Base-by-base conservation (phyloP, 2,113 vertebrate species). In the Pterocles gutturalis region DNA sequence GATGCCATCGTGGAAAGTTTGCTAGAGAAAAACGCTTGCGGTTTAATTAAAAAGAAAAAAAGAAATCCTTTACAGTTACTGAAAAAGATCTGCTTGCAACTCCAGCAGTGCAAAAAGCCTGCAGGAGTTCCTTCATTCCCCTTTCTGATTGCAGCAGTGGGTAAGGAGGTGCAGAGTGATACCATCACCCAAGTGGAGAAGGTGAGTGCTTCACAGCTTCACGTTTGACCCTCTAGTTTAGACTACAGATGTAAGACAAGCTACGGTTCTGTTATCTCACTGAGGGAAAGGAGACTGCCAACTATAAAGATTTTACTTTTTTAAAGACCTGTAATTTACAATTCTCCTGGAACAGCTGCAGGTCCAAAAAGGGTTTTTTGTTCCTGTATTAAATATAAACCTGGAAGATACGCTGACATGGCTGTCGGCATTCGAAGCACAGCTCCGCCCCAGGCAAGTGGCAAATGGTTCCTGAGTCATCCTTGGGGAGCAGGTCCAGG, bases 41-140 rank as follows among this genome's bases (percentile, higher is more conserved):
- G 82, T 97, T 98, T 98, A 98, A 98, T 98, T 98, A 97, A 97
- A 98, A 97, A 92, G 89, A 18, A 96, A 96, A 96, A 70, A 96
- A 97, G 96, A 97, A 71, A 85, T 85, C 83, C 78, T 96, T 95
- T 96, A 96, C 93, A 95, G 93, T 96, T 97, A 93, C 81, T 93
- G 97, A 34, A 94, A 92, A 92, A 97, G 95, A 96, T 96, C 93
- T 97, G 94, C 95, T 97, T 97, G 92, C 70, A 97, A 95, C 93
- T 97, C 82, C 73, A 69, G 55, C 36, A 93, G 78, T 45, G 82
- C 84, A 91, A 96, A 90, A 95, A 92, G 60, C 78, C 61, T 12
- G 34, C 29, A 96, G 87, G 92, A 97, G 88, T 77, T 72, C 90
- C 61, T 87, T 70, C 41, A 29, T 94, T 92, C 96, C 89, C 82